Evolutionary conservation across 1,140 invertebrate genomes (phyloP), one percentile per base, ranked within the genome.

Genomic region (Drosophila lini): DNA sequence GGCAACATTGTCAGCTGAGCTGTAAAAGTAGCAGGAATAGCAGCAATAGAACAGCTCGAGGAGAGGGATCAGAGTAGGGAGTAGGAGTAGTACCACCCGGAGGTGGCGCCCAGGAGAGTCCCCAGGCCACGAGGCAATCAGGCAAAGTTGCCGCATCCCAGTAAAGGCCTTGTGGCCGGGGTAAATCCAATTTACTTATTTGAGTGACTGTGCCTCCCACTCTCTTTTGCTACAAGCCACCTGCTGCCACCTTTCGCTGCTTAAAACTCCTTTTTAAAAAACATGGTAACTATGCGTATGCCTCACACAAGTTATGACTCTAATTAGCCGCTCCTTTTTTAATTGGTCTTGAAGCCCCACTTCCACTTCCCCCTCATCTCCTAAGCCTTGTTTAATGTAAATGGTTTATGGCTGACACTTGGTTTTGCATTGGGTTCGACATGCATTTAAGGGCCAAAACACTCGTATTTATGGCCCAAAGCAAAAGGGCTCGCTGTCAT

Each of bases 1-100:
- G 84, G 80, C 84, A 89, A 89, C 84, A 89, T 89, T 89, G 84
- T 89, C 84, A 89, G 84, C 84, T 84, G 85, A 90, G 84, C 84
- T 90, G 85, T 89, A 89, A 89, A 89, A 88, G 83, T 78, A 80
- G 83, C 80, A 83, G 61, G 50, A 83, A 71, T 75, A 71, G 74
- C 55, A 74, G 78, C 78, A 60, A 75, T 56, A 57, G 68, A 60
- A 68, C 32, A 55, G 77, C 45, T 48, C 52, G 28, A 48, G 65
- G 78, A 84, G 84, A 68, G 67, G 84, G 81, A 78, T 80, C 83
- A 63, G 80, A 63, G 64, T 53, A 32, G 48, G 69, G 28, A 60
- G 64, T 64, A 38, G 48, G 25, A 38, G 58, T 28, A 28, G 25
- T 28, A 28, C 25, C 13, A 28, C 40, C 57, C 53, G 31, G 55